A percentile compares a stretch with the other conserved stretches of the same genome.
Evolutionary conservation across 2,888 invertebrate species (phyloP).

Genomic region (Trissonchulus latispiculum): DNA sequence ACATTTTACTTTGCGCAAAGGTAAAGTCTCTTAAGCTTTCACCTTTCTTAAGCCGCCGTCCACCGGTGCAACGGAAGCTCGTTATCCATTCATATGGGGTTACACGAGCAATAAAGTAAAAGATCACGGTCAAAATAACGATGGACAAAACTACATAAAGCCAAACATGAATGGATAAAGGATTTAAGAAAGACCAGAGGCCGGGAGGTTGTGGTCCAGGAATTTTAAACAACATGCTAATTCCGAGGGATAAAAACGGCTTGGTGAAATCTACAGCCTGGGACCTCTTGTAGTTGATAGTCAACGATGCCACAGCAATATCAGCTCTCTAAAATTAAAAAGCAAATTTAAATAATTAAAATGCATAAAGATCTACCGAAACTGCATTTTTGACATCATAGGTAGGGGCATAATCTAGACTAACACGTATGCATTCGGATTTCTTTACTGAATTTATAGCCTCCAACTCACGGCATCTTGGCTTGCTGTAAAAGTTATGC

Average conservation of each 20-base stretch:
- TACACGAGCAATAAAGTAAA: constrained; percentile 49
- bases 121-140: constrained; percentile 48
- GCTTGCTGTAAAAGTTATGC: too few relatives aligned
- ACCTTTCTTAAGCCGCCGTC: constrained; percentile 23
- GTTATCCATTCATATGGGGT: constrained; percentile 50
- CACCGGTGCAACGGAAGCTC: constrained; percentile 38
- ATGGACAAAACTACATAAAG: constrained; percentile 91
- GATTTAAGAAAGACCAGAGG: constrained; percentile 89
- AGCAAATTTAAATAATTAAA: too few relatives aligned
- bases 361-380: too few relatives aligned
- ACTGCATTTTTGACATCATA: too few relatives aligned
- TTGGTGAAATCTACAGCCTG: constrained; percentile 54
- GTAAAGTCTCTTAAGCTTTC: too few relatives aligned
- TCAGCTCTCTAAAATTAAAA: constrained; percentile 78
- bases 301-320: constrained; percentile 89
- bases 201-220: constrained; percentile 76
- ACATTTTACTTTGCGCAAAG: too few relatives aligned
- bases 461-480: too few relatives aligned
- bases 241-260: constrained; percentile 50
- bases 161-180: constrained; percentile 85
- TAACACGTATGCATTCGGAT: too few relatives aligned
- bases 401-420: too few relatives aligned
- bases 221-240: constrained; percentile 61
- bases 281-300: constrained; percentile 90
- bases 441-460: too few relatives aligned